phyloP scores from a whole-genome alignment of 1,140 invertebrate species.

The Bombus cullumanus region DNA sequence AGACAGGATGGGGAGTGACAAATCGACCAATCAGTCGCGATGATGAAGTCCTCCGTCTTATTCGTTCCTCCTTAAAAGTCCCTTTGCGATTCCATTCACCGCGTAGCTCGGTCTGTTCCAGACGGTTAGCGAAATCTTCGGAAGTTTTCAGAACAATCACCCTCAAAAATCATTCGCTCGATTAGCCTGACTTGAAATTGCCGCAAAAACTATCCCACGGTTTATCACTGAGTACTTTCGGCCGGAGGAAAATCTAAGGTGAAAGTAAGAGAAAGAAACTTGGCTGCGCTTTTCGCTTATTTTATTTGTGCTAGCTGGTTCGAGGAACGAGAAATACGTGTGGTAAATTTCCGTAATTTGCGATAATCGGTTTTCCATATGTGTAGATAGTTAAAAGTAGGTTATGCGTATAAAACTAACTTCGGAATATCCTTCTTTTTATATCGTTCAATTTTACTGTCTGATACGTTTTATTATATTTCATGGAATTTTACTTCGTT shows the following conservation, averaged over 20 bases:
- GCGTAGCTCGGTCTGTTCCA: slow-evolving; percentile 19
- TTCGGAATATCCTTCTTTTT: background rate
- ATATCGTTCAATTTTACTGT: background rate
- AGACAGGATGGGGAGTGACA: slow-evolving; percentile 61
- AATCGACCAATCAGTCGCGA: slow-evolving; percentile 76
- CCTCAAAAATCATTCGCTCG: slow-evolving; percentile 74
- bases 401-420: background rate
- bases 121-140: slow-evolving; percentile 43
- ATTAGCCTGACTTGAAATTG: slow-evolving; percentile 63
- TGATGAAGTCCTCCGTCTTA: slow-evolving; percentile 77
- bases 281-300: background rate
- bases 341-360: no score
- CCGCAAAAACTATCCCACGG: slow-evolving; percentile 45
- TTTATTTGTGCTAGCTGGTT: no score
- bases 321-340: background rate
- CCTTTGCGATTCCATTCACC: slow-evolving; percentile 52
- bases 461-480: background rate
- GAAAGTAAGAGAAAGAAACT: slow-evolving; percentile 3
- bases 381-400: no score
- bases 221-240: slow-evolving; percentile 30
- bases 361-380: no score
- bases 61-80: slow-evolving; percentile 58
- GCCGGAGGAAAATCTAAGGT: background rate
- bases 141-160: slow-evolving; percentile 69
- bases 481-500: background rate